phyloP scores from a whole-genome alignment of 2,888 invertebrate species.

The Drosophila nr. medialis region DNA sequence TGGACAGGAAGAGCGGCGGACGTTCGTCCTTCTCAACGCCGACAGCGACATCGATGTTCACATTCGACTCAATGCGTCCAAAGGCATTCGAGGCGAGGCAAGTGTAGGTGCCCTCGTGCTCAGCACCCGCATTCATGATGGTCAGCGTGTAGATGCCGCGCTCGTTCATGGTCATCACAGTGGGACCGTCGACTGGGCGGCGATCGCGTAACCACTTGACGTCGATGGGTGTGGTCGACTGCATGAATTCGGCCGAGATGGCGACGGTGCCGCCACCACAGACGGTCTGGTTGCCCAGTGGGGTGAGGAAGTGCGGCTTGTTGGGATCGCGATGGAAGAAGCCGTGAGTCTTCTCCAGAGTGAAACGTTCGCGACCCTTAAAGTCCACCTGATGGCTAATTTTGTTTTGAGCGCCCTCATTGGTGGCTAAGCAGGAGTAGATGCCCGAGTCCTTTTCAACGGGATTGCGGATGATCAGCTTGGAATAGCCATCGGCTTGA shows the following conservation, averaged over 20 bases:
- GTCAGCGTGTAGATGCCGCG: slow-evolving; percentile 90
- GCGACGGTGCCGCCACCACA: slow-evolving; percentile 92
- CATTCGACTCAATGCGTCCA: slow-evolving; percentile 90
- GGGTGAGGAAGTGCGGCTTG: slow-evolving; percentile 89
- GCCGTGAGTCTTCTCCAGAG: slow-evolving; percentile 84
- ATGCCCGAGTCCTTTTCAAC: slow-evolving; percentile 89
- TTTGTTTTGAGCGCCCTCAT: slow-evolving; percentile 90
- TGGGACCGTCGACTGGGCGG: slow-evolving; percentile 86
- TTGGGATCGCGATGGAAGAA: slow-evolving; percentile 86
- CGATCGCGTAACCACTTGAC: slow-evolving; percentile 91
- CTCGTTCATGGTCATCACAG: slow-evolving; percentile 88
- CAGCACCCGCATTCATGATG: slow-evolving; percentile 89
- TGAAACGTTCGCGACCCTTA: slow-evolving; percentile 85
- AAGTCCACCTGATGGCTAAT: slow-evolving; percentile 90
- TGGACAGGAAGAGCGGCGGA: slow-evolving; percentile 91
- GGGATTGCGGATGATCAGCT: slow-evolving; percentile 88
- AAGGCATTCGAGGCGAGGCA: slow-evolving; percentile 91
- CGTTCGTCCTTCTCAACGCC: slow-evolving; percentile 87
- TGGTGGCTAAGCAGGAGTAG: slow-evolving; percentile 91
- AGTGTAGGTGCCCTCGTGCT: slow-evolving; percentile 91
- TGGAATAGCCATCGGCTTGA: slow-evolving; percentile 90
- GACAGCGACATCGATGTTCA: slow-evolving; percentile 88
- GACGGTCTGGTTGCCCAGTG: slow-evolving; percentile 90
- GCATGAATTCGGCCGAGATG: slow-evolving; percentile 89
- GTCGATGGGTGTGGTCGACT: slow-evolving; percentile 89